Evolutionary conservation across 2,888 invertebrate genomes (phyloP), one percentile per base, ranked within the genome.

Genomic region (Labia minor): DNA sequence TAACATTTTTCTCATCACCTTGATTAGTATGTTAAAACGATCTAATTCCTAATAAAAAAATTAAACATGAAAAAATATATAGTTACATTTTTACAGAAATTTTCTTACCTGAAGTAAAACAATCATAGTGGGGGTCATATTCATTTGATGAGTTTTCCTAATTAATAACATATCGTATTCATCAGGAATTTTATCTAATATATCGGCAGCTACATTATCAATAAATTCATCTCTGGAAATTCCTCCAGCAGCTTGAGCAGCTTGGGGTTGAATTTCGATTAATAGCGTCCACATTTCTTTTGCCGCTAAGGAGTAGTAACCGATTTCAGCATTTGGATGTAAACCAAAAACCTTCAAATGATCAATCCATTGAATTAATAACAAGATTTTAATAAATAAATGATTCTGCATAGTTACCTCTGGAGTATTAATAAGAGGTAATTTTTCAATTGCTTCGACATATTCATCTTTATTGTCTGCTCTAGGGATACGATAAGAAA

Each of bases 271-370:
- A 62, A 95, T 78, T 73, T 94, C 91, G 71, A 93, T 88, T 71
- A 95, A 83, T 75, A 90, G 86, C 62, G 78, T 79, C 93, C 94
- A 95, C 82, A 95, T 91, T 75, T 87, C 88, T 72, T 88, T 86
- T 10, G 91, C 89, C 0, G 92, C 89, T 76, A 88, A 86, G 66
- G 92, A 92, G 78, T 93, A 94, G 79, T 94, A 95, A 6, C 92
- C 92, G 75, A 95, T 95, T 82, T 95, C 95, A 0, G 94, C 94
- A 80, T 95, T 95, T n/a, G 92, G 87, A 79, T 95, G 93, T 65
- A 95, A 79, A 8, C 95, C 95, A 79, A 95, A 93, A 67, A 95
- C 49, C 49, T 49, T n/a, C n/a, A 26, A 26, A 26, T 6, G 26
- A 26, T 26, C n/a, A n/a, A n/a, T n/a, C n/a, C n/a, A n/a, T n/a